Base-by-base conservation (phyloP, 2,888 invertebrate species). In the Epinotia ramella region DNA sequence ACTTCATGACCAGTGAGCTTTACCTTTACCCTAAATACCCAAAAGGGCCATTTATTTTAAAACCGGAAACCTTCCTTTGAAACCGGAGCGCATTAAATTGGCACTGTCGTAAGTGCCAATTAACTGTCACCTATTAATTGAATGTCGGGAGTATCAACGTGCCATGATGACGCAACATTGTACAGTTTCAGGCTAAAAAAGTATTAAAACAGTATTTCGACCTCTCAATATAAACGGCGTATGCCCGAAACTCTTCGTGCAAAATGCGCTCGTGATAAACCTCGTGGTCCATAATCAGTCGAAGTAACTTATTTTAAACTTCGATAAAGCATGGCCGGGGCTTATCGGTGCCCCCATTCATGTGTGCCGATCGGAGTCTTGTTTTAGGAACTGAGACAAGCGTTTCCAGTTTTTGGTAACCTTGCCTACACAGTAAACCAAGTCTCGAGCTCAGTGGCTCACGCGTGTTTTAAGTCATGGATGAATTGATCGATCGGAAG, bases 131-230 rank as follows among this genome's bases (percentile, higher is more conserved):
- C 20, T 73, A 67, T 73, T 73, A 73, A 67, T 73, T 73, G 62
- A 73, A 73, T 68, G 67, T 73, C 44, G 62, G 44, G 67, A 62
- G 49, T 67, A 53, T 44, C 53, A 67, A 13, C 59, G 28, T 11
- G 59, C 33, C 24, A 78, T 69, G 63, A 81, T 84, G 86, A 85
- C 83, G 84, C 78, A 84, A 84, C 76, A 65, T 44, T 46, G 44
- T 44, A 20, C 24, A 46, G 24, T n/a, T 60, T 24, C 3, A 28
- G 24, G 59, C 59, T 13, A 59, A 20, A 59, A 44, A 56, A 57
- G 2, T n/a, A n/a, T n/a, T 12, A 56, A 20, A 57, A 0, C 18
- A 20, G 20, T 57, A 33, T 53, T 66, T 16, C 18, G 33, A 56
- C 56, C 24, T 7, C 18, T 46, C 12, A 18, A 28, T 12, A 49